A percentile compares a stretch with the other conserved stretches of the same genome.
Evolutionary conservation across 2,888 invertebrate genomes (phyloP).

Genomic region (Aspidiotus destructor): DNA sequence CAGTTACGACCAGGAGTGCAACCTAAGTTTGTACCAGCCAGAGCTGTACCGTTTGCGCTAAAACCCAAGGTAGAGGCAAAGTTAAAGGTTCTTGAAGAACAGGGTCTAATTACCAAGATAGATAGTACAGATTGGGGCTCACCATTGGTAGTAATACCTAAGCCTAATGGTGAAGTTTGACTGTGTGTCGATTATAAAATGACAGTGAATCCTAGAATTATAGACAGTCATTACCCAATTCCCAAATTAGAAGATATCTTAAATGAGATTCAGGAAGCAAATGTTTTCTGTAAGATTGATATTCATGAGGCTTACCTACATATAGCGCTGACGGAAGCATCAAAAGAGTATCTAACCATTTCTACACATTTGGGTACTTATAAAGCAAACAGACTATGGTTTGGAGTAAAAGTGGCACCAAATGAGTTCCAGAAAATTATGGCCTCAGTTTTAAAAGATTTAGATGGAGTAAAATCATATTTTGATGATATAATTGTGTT

Average conservation of each 20-base stretch:
- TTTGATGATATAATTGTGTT: slow-evolving; percentile 38
- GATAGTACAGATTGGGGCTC: slow-evolving; percentile 35
- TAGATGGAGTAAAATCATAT: no score
- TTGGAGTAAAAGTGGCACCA: slow-evolving; percentile 35
- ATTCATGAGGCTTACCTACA: slow-evolving; percentile 36
- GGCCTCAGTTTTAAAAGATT: slow-evolving; percentile 21
- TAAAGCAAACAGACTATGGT: no score
- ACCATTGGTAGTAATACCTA: slow-evolving; percentile 27
- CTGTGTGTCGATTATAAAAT: slow-evolving; percentile 37
- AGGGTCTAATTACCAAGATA: slow-evolving; percentile 30
- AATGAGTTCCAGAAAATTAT: slow-evolving; percentile 34
- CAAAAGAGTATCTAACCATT: slow-evolving; percentile 36
- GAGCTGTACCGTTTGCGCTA: slow-evolving; percentile 34
- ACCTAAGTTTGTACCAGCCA: no score
- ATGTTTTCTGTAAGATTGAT: no score
- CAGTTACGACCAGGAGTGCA: no score
- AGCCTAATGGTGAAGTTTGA: slow-evolving; percentile 27
- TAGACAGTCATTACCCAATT: slow-evolving; percentile 36
- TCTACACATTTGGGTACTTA: slow-evolving; percentile 37
- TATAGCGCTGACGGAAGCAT: neutral
- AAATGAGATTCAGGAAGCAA: slow-evolving; percentile 27
- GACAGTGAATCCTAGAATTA: slow-evolving; percentile 37
- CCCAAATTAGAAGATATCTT: slow-evolving; percentile 35
- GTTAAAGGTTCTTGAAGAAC: slow-evolving; percentile 31
- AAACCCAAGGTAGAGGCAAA: slow-evolving; percentile 27